phyloP scores from a whole-genome alignment of 2,797 vertebrate species.

The Pagetopsis macropterus region DNA sequence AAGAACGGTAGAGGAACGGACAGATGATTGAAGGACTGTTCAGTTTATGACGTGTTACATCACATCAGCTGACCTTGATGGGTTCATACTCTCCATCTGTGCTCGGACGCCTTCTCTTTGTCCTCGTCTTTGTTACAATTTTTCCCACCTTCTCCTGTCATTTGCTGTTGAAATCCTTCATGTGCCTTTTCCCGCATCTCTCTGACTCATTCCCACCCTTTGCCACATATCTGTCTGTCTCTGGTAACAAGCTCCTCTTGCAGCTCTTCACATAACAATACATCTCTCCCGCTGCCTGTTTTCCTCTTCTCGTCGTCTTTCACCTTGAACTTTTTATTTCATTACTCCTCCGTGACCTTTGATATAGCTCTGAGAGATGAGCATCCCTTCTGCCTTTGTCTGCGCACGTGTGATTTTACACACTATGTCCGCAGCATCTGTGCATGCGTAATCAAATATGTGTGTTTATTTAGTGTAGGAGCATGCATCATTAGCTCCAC shows the following conservation, averaged over 20 bases:
- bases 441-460: constrained; percentile 2
- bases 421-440: background rate
- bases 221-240: constrained; percentile 29
- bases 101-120: constrained; percentile 34
- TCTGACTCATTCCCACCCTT: background rate
- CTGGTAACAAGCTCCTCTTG: constrained; percentile 37
- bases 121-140: constrained; percentile 32
- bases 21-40: constrained; percentile 41
- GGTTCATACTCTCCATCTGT: constrained; percentile 43
- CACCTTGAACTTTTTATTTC: constrained; percentile 55
- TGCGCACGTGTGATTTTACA: background rate
- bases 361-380: constrained; percentile 26
- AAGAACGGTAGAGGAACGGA: constrained; percentile 16
- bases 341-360: constrained; percentile 42
- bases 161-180: constrained; percentile 20
- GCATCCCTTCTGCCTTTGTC: background rate
- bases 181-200: background rate
- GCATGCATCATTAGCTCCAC: background rate
- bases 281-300: constrained; percentile 23
- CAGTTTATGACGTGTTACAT: constrained; percentile 24
- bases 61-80: constrained; percentile 51
- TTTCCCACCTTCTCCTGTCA: constrained; percentile 11
- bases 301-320: constrained; percentile 14
- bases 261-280: constrained; percentile 29
- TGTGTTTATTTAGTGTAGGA: background rate